Evolutionary conservation across 1,140 invertebrate genomes (phyloP).

Genomic region (Hermetia illucens): DNA sequence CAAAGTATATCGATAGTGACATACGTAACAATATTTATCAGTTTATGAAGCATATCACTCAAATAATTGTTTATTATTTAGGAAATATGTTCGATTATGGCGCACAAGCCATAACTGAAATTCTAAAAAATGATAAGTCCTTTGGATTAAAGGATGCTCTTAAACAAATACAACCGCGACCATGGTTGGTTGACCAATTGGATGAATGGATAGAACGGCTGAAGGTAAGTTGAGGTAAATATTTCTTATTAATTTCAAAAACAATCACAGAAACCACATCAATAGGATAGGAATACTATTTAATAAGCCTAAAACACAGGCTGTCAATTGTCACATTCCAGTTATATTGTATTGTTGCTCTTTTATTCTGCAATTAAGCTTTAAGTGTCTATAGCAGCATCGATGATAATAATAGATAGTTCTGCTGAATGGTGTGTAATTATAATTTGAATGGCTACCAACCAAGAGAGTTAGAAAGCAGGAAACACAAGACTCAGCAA

Average conservation of each 20-base stretch:
- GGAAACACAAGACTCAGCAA: too few relatives aligned
- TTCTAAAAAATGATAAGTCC: constrained; percentile 56
- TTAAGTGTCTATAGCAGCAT: too few relatives aligned
- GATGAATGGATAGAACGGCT: constrained; percentile 69
- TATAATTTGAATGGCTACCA: too few relatives aligned
- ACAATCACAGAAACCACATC: too few relatives aligned
- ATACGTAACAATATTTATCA: constrained; percentile 3
- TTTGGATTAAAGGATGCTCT: constrained; percentile 75
- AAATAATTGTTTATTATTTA: constrained; percentile 36
- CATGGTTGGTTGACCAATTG: constrained; percentile 83
- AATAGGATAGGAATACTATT: neutral
- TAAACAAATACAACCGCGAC: constrained; percentile 54
- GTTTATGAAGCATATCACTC: constrained; percentile 4
- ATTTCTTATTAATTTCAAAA: too few relatives aligned
- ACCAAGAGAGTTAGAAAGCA: too few relatives aligned
- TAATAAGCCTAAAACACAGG: neutral
- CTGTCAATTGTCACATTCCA: neutral
- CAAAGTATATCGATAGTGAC: too few relatives aligned
- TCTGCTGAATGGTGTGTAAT: too few relatives aligned
- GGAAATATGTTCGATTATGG: constrained; percentile 98
- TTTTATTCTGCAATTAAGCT: neutral
- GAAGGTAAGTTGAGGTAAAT: constrained; percentile 30
- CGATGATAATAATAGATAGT: too few relatives aligned
- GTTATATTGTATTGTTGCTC: neutral
- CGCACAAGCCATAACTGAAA: constrained; percentile 68